A percentile compares a stretch with the other conserved stretches of the same genome.
phyloP scores from a whole-genome alignment of 2,797 vertebrate genomes.

The Scolopax bukidnonensis region DNA sequence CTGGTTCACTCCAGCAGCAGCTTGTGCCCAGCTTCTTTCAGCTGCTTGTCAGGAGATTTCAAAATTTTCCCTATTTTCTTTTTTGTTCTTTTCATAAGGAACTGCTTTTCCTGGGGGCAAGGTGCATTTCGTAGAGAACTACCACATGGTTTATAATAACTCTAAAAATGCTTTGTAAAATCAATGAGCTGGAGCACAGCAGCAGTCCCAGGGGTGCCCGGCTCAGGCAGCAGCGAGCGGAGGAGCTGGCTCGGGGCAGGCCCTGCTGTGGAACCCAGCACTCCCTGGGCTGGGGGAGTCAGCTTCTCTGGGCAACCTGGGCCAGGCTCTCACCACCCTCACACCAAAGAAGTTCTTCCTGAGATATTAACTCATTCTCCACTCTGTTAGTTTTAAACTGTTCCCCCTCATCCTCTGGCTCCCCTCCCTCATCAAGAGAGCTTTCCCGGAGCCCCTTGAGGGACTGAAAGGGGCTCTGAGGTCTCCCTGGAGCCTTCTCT shows the following conservation, averaged over 20 bases:
- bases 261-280: background rate
- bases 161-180: background rate
- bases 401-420: too few relatives aligned
- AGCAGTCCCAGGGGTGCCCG: fast-evolving
- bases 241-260: background rate
- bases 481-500: background rate
- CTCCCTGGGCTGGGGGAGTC: background rate
- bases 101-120: background rate
- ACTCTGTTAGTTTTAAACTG: too few relatives aligned
- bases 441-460: background rate
- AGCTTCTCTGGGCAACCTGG: background rate
- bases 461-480: background rate
- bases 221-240: background rate
- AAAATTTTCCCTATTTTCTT: background rate
- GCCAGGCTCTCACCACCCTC: background rate
- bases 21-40: background rate
- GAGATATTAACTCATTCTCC: background rate
- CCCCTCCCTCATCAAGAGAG: too few relatives aligned
- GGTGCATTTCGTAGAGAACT: background rate
- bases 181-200: background rate
- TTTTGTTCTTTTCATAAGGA: background rate
- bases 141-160: background rate
- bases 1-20: background rate
- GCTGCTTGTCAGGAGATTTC: background rate
- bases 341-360: background rate